phyloP scores from a whole-genome alignment of 2,797 vertebrate species.

The Lepilemur septentrionalis region DNA sequence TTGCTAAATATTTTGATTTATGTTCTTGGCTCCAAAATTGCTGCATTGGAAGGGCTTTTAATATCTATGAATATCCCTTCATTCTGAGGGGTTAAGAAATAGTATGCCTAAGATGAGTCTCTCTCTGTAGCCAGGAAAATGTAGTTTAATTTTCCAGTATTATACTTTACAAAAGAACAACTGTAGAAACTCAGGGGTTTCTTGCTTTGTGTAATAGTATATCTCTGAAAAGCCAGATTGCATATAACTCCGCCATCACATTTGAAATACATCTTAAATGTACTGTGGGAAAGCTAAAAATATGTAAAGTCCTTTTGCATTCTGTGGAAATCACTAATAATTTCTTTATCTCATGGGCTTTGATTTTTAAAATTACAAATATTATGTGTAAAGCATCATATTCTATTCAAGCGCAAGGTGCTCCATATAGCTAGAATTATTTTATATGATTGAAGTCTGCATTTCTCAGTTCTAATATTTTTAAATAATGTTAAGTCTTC shows the following conservation, averaged over 20 bases:
- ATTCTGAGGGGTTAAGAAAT: not conserved
- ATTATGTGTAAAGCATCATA: not conserved
- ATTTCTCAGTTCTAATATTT: not conserved
- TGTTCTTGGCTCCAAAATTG: not conserved
- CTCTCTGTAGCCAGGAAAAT: not conserved
- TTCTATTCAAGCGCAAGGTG: not conserved
- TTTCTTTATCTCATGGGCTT: not conserved
- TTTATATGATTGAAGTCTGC: not conserved
- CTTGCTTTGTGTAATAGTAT: not conserved
- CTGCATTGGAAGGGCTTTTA: not conserved
- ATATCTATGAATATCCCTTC: not conserved
- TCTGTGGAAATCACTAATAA: not conserved
- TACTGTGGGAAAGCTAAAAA: not conserved
- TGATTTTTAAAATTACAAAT: not conserved
- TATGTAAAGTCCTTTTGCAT: not conserved
- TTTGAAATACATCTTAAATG: not conserved
- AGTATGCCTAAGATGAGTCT: not conserved
- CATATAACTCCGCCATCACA: not conserved
- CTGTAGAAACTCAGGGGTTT: not conserved
- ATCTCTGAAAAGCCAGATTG: not conserved
- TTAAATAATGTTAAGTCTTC: not conserved
- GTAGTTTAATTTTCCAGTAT: not conserved
- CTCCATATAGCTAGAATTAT: not conserved
- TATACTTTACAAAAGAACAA: not conserved
- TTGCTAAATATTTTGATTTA: constrained; percentile 55